phyloP scores from a whole-genome alignment of 2,797 vertebrate genomes.

The Acanthornis magna region DNA sequence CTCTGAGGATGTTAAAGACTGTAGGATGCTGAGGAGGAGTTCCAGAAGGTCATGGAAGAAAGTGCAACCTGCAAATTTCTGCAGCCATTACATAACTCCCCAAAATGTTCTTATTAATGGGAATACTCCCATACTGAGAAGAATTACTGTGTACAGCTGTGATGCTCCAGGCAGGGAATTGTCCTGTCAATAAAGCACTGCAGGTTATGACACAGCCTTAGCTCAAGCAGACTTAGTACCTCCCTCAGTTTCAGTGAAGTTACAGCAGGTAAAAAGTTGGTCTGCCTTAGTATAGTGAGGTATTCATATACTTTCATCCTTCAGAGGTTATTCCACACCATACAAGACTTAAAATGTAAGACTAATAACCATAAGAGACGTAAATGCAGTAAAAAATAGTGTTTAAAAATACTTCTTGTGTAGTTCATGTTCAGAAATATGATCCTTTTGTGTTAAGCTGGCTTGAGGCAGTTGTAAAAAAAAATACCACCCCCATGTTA shows the following conservation, averaged over 20 bases:
- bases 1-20: background rate
- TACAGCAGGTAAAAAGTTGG: background rate
- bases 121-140: background rate
- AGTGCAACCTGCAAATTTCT: background rate
- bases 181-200: background rate
- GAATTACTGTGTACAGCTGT: background rate
- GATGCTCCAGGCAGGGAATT: background rate
- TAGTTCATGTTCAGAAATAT: background rate
- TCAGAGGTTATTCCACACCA: background rate
- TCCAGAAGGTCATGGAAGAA: background rate
- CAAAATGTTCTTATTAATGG: background rate
- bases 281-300: background rate
- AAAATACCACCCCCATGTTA: background rate
- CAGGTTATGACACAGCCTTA: background rate
- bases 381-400: background rate
- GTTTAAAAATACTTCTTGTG: background rate
- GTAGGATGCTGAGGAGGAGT: background rate
- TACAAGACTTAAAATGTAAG: background rate
- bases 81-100: background rate
- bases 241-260: background rate
- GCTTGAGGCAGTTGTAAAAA: background rate
- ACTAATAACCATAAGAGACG: background rate
- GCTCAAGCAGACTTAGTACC: background rate
- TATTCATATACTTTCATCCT: background rate
- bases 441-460: background rate